A percentile compares a stretch with the other conserved stretches of the same genome.
phyloP scores from a whole-genome alignment of 23 tunicate species.

The Diplosoma virens region DNA sequence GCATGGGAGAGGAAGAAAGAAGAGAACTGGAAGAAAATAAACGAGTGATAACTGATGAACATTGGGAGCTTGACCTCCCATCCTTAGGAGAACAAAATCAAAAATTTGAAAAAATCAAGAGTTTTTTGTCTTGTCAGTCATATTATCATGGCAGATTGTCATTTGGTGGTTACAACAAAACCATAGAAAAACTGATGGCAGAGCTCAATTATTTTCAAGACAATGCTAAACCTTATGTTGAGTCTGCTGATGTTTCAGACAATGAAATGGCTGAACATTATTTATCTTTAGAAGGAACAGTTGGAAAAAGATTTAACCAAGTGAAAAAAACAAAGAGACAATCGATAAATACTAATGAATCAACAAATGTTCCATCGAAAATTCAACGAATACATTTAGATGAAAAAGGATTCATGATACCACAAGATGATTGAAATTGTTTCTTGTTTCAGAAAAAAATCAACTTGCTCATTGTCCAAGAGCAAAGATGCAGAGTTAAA shows the following conservation, averaged over 20 bases:
- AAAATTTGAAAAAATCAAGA: constrained; percentile 28
- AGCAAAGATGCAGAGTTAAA: no score
- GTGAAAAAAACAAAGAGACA: constrained; percentile 18
- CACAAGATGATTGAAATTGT: no score
- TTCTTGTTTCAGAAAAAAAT: no score
- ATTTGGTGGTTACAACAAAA: constrained; percentile 67
- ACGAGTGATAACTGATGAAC: constrained; percentile 51
- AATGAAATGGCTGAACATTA: constrained; percentile 86
- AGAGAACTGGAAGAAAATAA: constrained; percentile 45
- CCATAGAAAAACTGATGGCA: constrained; percentile 59
- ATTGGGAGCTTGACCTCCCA: constrained; percentile 85
- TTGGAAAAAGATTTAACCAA: constrained; percentile 51
- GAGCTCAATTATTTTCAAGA: constrained; percentile 24
- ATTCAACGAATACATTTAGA: background rate
- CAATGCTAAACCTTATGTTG: constrained; percentile 16
- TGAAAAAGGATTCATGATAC: constrained; percentile 27
- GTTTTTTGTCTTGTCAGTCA: constrained; percentile 23
- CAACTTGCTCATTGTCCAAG: no score
- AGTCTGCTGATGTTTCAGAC: constrained; percentile 59
- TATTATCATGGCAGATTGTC: constrained; percentile 54
- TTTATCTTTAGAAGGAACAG: constrained; percentile 53
- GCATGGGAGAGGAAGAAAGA: constrained; percentile 43
- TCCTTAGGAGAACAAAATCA: constrained; percentile 16
- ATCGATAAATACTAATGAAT: background rate
- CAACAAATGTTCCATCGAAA: background rate